These are phyloP conservation scores for Panulirus ornatus DNA, from an alignment of 1,140 invertebrate species.

Conservation along the genomic window DNA sequence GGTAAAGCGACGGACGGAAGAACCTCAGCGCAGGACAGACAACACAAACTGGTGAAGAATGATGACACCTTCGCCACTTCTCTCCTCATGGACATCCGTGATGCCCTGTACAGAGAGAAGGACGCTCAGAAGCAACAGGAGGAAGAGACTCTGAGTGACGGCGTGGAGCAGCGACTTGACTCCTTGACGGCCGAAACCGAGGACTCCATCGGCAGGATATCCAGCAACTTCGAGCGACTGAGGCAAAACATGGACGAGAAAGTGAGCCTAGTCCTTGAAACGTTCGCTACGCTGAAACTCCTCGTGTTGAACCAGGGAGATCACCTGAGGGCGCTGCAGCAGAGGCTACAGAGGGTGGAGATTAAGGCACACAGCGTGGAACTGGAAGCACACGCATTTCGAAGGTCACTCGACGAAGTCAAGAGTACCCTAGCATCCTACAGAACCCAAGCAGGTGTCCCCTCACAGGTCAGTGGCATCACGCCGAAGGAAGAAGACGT, in stretches of 20 bases:
- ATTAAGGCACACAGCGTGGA: background rate
- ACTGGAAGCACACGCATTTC: background rate
- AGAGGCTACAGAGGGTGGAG: conserved; percentile 8
- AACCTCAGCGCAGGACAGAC: background rate
- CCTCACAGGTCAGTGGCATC: background rate
- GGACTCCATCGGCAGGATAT: conserved; percentile 16
- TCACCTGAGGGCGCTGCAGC: background rate
- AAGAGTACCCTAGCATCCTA: background rate
- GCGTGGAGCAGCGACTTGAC: background rate
- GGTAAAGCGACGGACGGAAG: background rate
- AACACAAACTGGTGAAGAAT: background rate
- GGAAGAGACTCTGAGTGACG: background rate
- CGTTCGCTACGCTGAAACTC: conserved; percentile 43
- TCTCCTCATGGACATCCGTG: conserved; percentile 49
- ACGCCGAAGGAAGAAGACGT: background rate
- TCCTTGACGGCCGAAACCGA: background rate
- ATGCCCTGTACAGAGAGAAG: background rate
- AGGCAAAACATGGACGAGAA: conserved; percentile 43
- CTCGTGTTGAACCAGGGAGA: conserved; percentile 29
- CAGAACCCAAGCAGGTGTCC: background rate
- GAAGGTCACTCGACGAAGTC: background rate
- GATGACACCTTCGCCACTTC: background rate
- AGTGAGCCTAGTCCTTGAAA: conserved; percentile 32
- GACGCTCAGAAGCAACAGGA: background rate
- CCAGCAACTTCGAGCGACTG: conserved; percentile 4